Evolutionary conservation across 2,113 vertebrate genomes (phyloP), one percentile per base, ranked within the genome.

Genomic region (Platichthys stellatus): DNA sequence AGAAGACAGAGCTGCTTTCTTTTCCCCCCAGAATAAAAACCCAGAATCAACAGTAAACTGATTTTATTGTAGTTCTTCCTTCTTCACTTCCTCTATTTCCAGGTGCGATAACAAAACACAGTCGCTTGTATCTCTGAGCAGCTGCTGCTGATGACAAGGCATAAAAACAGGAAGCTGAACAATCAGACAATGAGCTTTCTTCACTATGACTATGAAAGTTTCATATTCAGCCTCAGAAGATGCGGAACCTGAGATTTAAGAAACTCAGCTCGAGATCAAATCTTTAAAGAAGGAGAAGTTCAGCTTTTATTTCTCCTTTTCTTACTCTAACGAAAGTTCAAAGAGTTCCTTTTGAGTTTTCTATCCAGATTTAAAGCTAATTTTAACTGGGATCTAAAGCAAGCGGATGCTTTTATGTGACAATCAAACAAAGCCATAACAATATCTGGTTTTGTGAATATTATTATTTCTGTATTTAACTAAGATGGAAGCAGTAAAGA

Each of bases 1-100:
- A n/a, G 17, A 54, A 20, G 51, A 54, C 2, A 20, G 20, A 3
- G 51, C 51, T 3, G 51, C 51, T 54, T n/a, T 54, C 14, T 20
- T n/a, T n/a, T 0, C 18, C 8, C 18, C 51, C 0, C 8, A 54
- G 20, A n/a, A 54, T 6, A 3, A 54, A 54, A 54, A 6, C 12
- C 45, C 45, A 49, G 45, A 49, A 49, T 17, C 51, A 0, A 38
- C 17, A 69, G 9, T 72, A 40, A 28, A 49, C 45, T 17, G 15
- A 49, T 49, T 49, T 49, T 3, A 49, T 49, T 1, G 4, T 0
- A n/a, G 18, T 21, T 54, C 51, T n/a, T 45, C 63, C 26, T 13
- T 60, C 56, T 75, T 66, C 56, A 64, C 82, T 89, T 89, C 82
- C 84, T 75, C 71, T 78, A 5, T 80, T 23, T 67, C 24, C 62